These are phyloP conservation scores for Tachycineta bicolor DNA, from an alignment of 2,113 vertebrate species.

Conservation along the genomic window DNA sequence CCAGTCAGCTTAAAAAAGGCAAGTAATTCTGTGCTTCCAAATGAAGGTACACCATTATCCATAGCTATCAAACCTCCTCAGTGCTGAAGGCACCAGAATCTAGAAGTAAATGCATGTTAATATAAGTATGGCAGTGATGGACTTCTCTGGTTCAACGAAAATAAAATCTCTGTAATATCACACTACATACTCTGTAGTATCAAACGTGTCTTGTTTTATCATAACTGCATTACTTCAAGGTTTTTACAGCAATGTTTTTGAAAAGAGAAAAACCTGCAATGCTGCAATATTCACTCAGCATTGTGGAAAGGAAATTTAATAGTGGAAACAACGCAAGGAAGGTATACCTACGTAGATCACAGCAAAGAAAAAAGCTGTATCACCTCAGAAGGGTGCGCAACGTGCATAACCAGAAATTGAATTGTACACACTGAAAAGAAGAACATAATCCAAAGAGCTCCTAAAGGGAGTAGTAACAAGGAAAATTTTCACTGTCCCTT, in stretches of 20 bases:
- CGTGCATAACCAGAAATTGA: neutral
- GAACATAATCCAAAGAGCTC: neutral
- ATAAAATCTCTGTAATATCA: neutral
- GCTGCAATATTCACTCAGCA: neutral
- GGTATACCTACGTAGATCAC: neutral
- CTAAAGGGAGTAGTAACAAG: neutral
- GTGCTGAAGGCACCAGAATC: neutral
- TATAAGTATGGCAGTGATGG: neutral
- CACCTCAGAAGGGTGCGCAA: neutral
- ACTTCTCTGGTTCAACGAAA: neutral
- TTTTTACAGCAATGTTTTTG: neutral
- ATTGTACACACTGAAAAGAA: neutral
- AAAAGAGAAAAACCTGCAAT: neutral
- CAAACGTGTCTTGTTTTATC: neutral
- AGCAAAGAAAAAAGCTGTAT: neutral
- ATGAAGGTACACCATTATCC: neutral
- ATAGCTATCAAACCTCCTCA: neutral
- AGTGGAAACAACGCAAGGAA: neutral
- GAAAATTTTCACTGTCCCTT: neutral
- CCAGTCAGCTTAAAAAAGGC: neutral
- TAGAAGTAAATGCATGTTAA: neutral
- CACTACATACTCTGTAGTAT: neutral
- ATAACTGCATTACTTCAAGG: neutral
- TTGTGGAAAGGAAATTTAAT: neutral
- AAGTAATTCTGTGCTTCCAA: neutral